Conservation (phyloP, 2,113 vertebrate species). For the Echinops telfairi region DNA sequence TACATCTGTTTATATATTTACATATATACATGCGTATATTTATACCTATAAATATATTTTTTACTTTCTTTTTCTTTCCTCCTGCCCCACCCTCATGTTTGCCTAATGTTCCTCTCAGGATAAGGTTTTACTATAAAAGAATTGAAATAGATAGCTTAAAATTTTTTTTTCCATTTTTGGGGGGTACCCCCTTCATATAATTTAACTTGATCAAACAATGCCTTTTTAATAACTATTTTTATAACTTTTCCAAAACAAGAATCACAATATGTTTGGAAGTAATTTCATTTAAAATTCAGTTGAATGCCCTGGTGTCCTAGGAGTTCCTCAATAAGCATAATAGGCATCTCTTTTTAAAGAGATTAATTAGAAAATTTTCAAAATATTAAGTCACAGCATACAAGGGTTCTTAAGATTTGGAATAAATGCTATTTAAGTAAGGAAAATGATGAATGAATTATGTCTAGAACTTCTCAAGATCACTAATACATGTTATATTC, state of each 20-base stretch:
- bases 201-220: neutral
- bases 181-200: too few relatives aligned
- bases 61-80: too few relatives aligned
- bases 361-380: slow-evolving; percentile 42
- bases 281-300: slow-evolving; percentile 60
- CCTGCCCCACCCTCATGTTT: too few relatives aligned
- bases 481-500: slow-evolving; percentile 24
- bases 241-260: slow-evolving; percentile 44
- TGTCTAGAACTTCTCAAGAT: slow-evolving; percentile 32
- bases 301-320: neutral
- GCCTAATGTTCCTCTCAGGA: too few relatives aligned
- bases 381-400: slow-evolving; percentile 41
- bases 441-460: slow-evolving; percentile 38
- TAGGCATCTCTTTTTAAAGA: neutral
- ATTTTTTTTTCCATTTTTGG: too few relatives aligned
- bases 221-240: neutral
- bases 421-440: slow-evolving; percentile 20
- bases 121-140: too few relatives aligned
- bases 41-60: too few relatives aligned
- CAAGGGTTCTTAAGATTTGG: slow-evolving; percentile 3
- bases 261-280: slow-evolving; percentile 41
- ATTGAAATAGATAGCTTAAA: too few relatives aligned
- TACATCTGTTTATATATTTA: too few relatives aligned
- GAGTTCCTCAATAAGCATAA: neutral
- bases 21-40: too few relatives aligned